A percentile compares a stretch with the other conserved stretches of the same genome.
Evolutionary conservation across 2,888 invertebrate species (phyloP).

Genomic region (Lithophane semibrunnea): DNA sequence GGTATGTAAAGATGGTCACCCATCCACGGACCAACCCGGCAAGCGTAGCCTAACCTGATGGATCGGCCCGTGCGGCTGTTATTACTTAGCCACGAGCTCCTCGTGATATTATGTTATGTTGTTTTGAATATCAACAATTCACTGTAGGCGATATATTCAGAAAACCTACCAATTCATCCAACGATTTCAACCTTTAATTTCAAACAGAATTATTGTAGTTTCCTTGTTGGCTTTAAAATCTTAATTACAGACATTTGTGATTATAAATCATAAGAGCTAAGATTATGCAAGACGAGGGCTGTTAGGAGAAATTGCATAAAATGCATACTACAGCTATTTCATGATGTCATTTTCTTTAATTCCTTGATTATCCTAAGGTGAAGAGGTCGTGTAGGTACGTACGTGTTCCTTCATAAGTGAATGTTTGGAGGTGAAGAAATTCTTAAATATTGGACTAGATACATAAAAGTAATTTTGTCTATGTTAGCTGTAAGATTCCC

Average conservation of each 20-base stretch:
- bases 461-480: background rate
- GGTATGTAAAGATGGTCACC: too few species aligned
- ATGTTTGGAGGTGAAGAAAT: constrained; percentile 12
- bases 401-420: constrained; percentile 44
- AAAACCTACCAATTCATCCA: background rate
- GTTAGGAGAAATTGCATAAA: constrained; percentile 50
- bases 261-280: constrained; percentile 18
- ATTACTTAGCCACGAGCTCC: too few species aligned
- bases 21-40: too few species aligned
- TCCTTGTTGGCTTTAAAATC: background rate
- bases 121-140: background rate
- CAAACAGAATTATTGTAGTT: background rate
- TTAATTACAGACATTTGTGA: constrained; percentile 42
- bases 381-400: constrained; percentile 46
- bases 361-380: constrained; percentile 47
- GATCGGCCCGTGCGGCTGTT: too few species aligned
- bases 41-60: too few species aligned
- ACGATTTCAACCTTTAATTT: constrained; percentile 2
- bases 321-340: background rate
- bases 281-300: constrained; percentile 28
- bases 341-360: constrained; percentile 55
- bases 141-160: background rate
- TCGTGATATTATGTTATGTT: background rate
- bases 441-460: constrained; percentile 6
- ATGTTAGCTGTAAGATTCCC: too few species aligned